Percentiles rank a stretch among this genome's conserved stretches.
These are phyloP conservation scores for Parazoanthus darwini DNA, from an alignment of 92 coral and sea anemone species.

Conservation along the genomic window DNA sequence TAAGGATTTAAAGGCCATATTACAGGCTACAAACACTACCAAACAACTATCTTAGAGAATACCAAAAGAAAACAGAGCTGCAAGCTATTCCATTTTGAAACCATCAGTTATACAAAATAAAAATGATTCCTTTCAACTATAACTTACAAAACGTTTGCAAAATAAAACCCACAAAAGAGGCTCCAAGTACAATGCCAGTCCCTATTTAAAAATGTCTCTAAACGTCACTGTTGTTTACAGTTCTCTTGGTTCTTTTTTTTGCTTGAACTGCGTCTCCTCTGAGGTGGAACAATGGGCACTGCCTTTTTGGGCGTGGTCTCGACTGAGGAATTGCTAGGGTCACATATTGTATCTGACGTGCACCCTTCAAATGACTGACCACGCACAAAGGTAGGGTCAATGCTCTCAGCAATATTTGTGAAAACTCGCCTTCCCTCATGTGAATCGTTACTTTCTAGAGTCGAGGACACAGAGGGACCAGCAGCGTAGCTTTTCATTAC, in stretches of 20 bases:
- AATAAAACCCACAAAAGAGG: background rate
- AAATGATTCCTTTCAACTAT: background rate
- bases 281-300: slow-evolving; percentile 88
- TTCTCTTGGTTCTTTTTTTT: slow-evolving; percentile 77
- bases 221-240: slow-evolving; percentile 65
- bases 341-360: background rate
- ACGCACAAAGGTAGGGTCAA: slow-evolving; percentile 91
- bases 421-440: slow-evolving; percentile 47
- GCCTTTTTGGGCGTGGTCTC: slow-evolving; percentile 62
- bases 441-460: slow-evolving; percentile 51
- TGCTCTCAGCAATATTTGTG: slow-evolving; percentile 85
- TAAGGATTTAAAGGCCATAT: no score
- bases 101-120: background rate
- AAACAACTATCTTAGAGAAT: background rate
- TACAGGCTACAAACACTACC: background rate
- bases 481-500: slow-evolving; percentile 62
- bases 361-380: slow-evolving; percentile 46
- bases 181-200: background rate
- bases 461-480: slow-evolving; percentile 58
- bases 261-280: slow-evolving; percentile 77
- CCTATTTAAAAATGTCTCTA: background rate
- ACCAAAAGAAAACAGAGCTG: background rate
- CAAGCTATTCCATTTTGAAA: background rate
- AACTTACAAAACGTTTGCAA: background rate
- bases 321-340: slow-evolving; percentile 25